Base-by-base conservation (phyloP, 92 coral and sea anemone species). In the Montipora capitata region DNA sequence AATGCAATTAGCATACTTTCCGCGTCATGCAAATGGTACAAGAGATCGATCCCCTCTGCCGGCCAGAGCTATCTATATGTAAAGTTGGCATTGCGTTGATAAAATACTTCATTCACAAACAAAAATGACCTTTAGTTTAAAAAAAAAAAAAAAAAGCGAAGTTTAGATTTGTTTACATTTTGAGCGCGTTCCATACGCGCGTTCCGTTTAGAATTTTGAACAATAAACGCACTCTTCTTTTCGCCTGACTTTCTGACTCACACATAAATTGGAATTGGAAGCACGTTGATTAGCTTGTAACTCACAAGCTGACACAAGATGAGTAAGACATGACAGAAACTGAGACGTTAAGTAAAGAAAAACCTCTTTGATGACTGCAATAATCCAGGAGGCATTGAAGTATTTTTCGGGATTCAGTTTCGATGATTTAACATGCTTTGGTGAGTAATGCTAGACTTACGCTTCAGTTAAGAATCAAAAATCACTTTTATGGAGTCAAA, bases 121-220 rank as follows among this genome's bases (percentile, higher is more conserved):
- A 45, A 3, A 44, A 45, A 73, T 20, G 39, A 16, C 77, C 6
- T 17, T 73, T 72, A 5, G 44, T 59, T 44, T n/a, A n/a, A n/a
- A n/a, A n/a, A n/a, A n/a, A n/a, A n/a, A n/a, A 12, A 11, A 20
- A 15, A 64, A 79, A 40, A 45, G 14, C 9, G 59, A 41, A 40
- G 9, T 57, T 73, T 48, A 17, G 6, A 5, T 20, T 35, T 79
- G 17, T 63, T 62, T 45, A 73, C 43, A 40, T 13, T n/a, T 42
- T 38, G 27, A 44, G n/a, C 15, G 17, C 77, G 77, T 68, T 68
- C 67, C 85, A 63, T 38, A 69, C 77, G 35, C 67, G 85, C 9
- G 84, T 81, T 39, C 68, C 77, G 39, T 52, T 81, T 69, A 54
- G 57, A 68, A 81, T 81, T 66, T 68, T 40, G 61, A 67, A 68